Percentiles rank a stretch among this genome's conserved stretches.
Evolutionary conservation across 2,797 vertebrate genomes (phyloP).

Genomic region (Callimico goeldii): DNA sequence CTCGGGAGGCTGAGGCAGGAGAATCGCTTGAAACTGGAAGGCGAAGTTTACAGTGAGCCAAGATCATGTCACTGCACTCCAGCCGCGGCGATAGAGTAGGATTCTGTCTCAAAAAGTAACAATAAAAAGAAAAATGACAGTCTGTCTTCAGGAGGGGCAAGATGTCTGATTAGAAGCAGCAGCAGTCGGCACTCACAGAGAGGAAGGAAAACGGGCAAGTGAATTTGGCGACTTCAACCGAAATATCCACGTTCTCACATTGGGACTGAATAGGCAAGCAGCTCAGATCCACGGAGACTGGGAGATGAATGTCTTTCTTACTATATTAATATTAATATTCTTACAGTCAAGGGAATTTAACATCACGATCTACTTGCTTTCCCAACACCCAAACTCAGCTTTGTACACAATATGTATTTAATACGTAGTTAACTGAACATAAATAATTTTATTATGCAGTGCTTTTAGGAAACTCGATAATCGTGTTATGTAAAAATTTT

Average conservation of each 20-base stretch:
- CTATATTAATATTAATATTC: background rate
- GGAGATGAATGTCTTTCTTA: background rate
- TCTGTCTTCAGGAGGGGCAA: background rate
- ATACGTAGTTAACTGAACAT: background rate
- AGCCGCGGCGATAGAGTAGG: background rate
- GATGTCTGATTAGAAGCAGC: background rate
- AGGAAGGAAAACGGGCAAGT: background rate
- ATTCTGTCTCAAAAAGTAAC: background rate
- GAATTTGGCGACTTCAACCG: background rate
- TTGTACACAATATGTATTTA: background rate
- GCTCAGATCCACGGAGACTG: fast-evolving
- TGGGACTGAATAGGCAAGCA: background rate
- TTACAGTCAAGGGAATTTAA: background rate
- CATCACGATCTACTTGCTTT: background rate
- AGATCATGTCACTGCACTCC: background rate
- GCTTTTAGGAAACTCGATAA: background rate
- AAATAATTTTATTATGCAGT: background rate
- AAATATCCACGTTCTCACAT: background rate
- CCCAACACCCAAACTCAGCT: background rate
- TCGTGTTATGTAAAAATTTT: background rate
- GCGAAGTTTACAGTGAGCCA: background rate
- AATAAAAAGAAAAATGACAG: background rate
- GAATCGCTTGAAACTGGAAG: background rate
- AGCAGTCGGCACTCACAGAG: background rate
- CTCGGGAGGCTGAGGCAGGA: background rate